Percentiles rank a stretch among this genome's conserved stretches.
phyloP scores from a whole-genome alignment of 53 echinoderm and acorn worm genomes.

The Henricia sp. region DNA sequence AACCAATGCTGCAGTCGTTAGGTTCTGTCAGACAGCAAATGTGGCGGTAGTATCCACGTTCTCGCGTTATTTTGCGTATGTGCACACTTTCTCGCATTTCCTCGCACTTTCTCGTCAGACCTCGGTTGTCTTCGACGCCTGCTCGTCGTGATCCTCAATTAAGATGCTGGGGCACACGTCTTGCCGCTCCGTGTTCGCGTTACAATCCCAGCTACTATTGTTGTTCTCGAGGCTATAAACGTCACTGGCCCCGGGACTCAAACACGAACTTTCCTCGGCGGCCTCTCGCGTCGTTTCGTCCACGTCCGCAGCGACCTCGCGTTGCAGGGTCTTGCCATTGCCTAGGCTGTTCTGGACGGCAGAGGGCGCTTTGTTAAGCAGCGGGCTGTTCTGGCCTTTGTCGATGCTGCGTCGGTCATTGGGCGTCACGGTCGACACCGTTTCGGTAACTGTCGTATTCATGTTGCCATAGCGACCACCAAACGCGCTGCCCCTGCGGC shows the following conservation, averaged over 20 bases:
- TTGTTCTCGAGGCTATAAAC: constrained; percentile 7
- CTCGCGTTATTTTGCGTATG: too few relatives aligned
- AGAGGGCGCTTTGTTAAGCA: constrained; percentile 52
- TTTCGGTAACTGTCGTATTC: constrained; percentile 83
- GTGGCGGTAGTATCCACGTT: too few relatives aligned
- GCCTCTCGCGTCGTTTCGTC: constrained; percentile 7
- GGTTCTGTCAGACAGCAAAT: too few relatives aligned
- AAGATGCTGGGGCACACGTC: constrained; percentile 50
- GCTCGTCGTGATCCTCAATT: constrained; percentile 50
- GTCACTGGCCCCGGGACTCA: constrained; percentile 17
- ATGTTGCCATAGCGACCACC: constrained; percentile 82
- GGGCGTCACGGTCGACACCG: constrained; percentile 74
- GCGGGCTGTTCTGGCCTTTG: constrained; percentile 60
- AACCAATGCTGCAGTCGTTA: too few relatives aligned
- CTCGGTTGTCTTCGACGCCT: constrained; percentile 59
- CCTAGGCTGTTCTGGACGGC: constrained; percentile 39
- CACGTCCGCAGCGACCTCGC: constrained; percentile 6
- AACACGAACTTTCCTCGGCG: constrained; percentile 10
- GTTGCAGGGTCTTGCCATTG: constrained; percentile 31
- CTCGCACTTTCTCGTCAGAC: constrained; percentile 36
- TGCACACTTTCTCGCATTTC: too few relatives aligned
- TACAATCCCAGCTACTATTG: constrained; percentile 52
- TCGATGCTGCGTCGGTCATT: constrained; percentile 64
- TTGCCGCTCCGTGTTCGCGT: constrained; percentile 42
- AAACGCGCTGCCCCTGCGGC: constrained; percentile 83